Evolutionary conservation across 2,113 vertebrate genomes (phyloP).

Genomic region (Lycaon pictus): DNA sequence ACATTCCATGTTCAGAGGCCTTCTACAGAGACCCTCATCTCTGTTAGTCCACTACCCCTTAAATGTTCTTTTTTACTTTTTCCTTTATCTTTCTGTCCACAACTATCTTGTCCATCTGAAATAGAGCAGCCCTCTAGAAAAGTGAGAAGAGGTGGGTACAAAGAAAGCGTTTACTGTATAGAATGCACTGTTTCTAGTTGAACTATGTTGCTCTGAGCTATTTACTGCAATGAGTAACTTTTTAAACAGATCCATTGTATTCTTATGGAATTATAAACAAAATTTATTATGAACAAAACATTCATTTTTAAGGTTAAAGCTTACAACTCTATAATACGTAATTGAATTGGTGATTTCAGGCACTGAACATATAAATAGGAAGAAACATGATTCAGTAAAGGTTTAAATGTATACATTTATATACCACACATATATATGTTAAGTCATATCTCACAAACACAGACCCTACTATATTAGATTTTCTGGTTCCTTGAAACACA

Average conservation of each 20-base stretch:
- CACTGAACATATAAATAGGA: background rate
- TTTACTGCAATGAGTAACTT: background rate
- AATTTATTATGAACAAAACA: background rate
- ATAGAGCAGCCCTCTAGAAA: background rate
- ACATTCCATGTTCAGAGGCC: background rate
- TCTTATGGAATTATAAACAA: background rate
- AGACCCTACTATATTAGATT: background rate
- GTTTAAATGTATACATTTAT: background rate
- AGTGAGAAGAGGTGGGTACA: background rate
- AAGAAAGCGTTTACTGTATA: background rate
- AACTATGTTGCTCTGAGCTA: background rate
- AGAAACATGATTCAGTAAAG: background rate
- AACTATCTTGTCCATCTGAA: background rate
- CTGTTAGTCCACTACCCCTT: background rate
- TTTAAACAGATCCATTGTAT: background rate
- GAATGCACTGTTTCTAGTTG: background rate
- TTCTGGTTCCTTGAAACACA: background rate
- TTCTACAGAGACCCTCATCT: background rate
- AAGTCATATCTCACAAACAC: background rate
- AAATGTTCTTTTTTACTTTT: background rate
- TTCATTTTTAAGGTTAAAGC: background rate
- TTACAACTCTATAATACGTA: background rate
- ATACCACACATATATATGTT: too few species aligned
- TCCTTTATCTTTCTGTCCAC: background rate
- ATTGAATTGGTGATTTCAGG: background rate